Percentiles rank a stretch among this genome's conserved stretches.
These are phyloP conservation scores for Oscheius sp. DNA, from an alignment of 2,888 invertebrate species.

Conservation along the genomic window DNA sequence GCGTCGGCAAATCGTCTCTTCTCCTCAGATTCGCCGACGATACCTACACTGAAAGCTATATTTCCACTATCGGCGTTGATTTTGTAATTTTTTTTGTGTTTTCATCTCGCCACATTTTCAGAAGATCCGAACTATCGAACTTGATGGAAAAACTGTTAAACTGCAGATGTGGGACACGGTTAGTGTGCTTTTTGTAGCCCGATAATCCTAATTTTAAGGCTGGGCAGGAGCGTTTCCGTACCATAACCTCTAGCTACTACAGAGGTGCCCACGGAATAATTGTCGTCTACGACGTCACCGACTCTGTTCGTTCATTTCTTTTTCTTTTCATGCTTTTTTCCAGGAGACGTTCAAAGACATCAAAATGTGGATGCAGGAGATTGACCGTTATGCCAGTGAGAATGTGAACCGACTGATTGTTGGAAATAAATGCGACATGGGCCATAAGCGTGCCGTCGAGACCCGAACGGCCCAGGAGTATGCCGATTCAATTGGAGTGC, in stretches of 20 bases:
- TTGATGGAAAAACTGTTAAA: conserved; percentile 99
- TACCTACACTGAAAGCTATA: conserved; percentile 99
- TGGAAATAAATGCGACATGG: conserved; percentile 98
- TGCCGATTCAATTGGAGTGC: conserved; percentile 96
- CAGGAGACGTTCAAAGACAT: conserved; percentile 98
- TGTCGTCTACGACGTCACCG: conserved; percentile 99
- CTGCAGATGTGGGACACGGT: conserved; percentile 87
- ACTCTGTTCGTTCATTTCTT: conserved; percentile 79
- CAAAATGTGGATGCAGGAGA: conserved; percentile 99
- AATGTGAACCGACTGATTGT: conserved; percentile 99
- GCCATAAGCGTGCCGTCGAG: conserved; percentile 97
- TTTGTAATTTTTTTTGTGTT: conserved; percentile 82
- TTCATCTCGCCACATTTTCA: conserved; percentile 75
- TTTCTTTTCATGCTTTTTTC: conserved; percentile 20
- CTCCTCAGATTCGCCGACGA: conserved; percentile 95
- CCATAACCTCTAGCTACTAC: conserved; percentile 31
- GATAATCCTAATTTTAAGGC: conserved; percentile 51
- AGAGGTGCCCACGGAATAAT: conserved; percentile 98
- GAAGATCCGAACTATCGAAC: conserved; percentile 99
- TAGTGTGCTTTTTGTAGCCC: too few relatives aligned
- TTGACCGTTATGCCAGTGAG: conserved; percentile 99
- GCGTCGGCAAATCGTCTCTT: conserved; percentile 97
- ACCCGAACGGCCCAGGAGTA: conserved; percentile 97
- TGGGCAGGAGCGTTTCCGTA: conserved; percentile 33
- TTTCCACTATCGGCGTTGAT: conserved; percentile 99